These are phyloP conservation scores for Dryomyza anilis DNA, from an alignment of 2,888 invertebrate species.

Conservation along the genomic window DNA sequence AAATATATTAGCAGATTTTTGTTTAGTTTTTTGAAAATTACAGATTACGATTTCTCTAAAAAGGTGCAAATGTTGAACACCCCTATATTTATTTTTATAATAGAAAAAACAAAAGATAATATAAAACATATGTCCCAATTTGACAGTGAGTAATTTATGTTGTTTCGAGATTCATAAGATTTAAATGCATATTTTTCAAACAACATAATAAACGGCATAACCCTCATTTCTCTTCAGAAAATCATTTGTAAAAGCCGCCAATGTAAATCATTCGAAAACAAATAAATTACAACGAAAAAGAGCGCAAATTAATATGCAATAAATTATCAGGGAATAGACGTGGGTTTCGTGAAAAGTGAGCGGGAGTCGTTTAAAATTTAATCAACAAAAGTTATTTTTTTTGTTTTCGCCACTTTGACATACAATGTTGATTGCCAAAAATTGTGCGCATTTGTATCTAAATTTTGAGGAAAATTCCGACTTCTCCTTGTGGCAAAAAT, in stretches of 20 bases:
- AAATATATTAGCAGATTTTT: no score
- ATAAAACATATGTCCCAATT: no score
- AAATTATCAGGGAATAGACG: slow-evolving; percentile 34
- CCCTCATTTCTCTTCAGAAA: neutral
- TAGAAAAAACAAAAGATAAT: no score
- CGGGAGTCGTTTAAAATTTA: neutral
- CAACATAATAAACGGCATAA: no score
- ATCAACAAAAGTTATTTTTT: neutral
- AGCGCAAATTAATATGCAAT: slow-evolving; percentile 40
- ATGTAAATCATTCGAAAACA: neutral
- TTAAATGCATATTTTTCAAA: no score
- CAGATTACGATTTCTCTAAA: no score
- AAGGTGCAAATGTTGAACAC: no score
- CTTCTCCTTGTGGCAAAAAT: neutral
- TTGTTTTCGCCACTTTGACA: neutral
- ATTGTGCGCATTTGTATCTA: no score
- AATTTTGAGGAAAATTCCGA: neutral
- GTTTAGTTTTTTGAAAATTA: no score
- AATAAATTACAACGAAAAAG: neutral
- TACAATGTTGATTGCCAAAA: neutral
- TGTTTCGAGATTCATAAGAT: no score
- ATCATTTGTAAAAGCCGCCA: neutral
- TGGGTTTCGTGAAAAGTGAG: neutral
- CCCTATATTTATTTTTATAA: no score
- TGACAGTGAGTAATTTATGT: slow-evolving; percentile 17